A percentile compares a stretch with the other conserved stretches of the same genome.
phyloP scores from a whole-genome alignment of 64 coral and sea anemone genomes.

The Actinia equina region DNA sequence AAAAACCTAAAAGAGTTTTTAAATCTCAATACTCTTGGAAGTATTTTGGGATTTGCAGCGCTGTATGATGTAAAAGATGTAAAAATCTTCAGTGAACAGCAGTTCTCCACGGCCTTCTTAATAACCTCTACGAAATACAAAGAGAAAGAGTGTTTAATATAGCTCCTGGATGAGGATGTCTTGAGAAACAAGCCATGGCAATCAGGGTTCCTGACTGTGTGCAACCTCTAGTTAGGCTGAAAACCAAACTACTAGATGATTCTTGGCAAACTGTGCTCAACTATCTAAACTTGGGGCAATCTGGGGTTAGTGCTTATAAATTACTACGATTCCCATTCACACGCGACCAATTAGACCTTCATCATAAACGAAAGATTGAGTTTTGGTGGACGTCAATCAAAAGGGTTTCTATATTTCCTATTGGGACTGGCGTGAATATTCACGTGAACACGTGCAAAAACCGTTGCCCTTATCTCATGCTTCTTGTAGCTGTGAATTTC shows the following conservation, averaged over 20 bases:
- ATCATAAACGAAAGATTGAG: no score
- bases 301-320: background rate
- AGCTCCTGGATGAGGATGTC: no score
- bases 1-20: background rate
- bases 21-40: slow-evolving; percentile 6
- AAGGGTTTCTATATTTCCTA: no score
- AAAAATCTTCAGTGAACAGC: background rate
- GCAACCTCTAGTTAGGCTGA: slow-evolving; percentile 37
- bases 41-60: background rate
- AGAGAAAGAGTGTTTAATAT: background rate
- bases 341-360: no score
- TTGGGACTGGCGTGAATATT: no score
- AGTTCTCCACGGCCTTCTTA: background rate
- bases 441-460: no score
- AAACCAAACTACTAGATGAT: slow-evolving; percentile 37
- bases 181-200: no score
- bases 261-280: slow-evolving; percentile 33
- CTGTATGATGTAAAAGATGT: background rate
- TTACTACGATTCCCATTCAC: no score
- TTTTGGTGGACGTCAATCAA: no score
- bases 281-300: slow-evolving; percentile 4
- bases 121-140: background rate
- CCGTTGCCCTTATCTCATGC: no score
- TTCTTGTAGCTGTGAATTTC: no score
- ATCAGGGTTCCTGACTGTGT: slow-evolving; percentile 37